Conservation (phyloP, 2,797 vertebrate species). For the Typhlichthys eigenmanni region DNA sequence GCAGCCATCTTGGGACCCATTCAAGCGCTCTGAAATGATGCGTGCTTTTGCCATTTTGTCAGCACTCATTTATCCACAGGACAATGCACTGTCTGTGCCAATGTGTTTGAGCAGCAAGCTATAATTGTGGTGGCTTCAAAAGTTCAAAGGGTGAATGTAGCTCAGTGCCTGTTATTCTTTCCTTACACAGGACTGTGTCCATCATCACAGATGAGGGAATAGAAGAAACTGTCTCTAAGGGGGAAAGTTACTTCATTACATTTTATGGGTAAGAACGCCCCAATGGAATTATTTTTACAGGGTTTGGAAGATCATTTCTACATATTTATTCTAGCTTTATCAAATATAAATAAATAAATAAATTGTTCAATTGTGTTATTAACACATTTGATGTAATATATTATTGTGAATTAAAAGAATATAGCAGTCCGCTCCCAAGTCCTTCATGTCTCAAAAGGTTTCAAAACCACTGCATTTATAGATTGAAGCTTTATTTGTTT, state of each 20-base stretch:
- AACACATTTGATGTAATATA: no score
- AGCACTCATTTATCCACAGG: constrained; percentile 72
- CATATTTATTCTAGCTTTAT: no score
- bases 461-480: no score
- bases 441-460: no score
- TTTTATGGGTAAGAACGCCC: no score
- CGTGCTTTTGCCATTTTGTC: constrained; percentile 65
- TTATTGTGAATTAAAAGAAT: no score
- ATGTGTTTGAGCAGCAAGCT: constrained; percentile 70
- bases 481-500: background rate
- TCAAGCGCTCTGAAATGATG: constrained; percentile 57
- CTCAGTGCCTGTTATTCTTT: constrained; percentile 63
- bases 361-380: no score
- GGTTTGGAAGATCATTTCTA: no score
- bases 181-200: constrained; percentile 53
- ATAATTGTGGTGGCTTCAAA: constrained; percentile 77
- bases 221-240: constrained; percentile 21
- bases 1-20: constrained; percentile 40
- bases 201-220: constrained; percentile 34
- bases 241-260: no score
- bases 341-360: no score
- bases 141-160: constrained; percentile 43
- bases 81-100: constrained; percentile 71
- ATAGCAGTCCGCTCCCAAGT: no score
- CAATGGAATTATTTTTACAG: no score